phyloP scores from a whole-genome alignment of 2,113 vertebrate species.

The Desmodus rotundus region DNA sequence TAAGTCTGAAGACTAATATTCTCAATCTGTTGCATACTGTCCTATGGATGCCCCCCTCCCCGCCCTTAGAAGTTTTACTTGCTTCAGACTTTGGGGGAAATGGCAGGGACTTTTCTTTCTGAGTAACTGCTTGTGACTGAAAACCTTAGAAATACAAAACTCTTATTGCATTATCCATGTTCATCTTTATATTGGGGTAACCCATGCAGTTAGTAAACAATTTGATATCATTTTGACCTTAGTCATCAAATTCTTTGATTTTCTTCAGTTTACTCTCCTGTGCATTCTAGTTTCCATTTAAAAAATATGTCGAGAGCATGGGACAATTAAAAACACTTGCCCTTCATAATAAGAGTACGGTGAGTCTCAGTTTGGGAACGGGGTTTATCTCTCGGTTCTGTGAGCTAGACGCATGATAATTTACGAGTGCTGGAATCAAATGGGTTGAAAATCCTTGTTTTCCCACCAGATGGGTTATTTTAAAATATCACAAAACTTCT shows the following conservation, averaged over 20 bases:
- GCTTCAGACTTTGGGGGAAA: neutral
- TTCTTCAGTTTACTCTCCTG: neutral
- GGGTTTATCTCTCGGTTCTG: neutral
- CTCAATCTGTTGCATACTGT: neutral
- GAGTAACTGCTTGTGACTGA: neutral
- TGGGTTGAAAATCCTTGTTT: slow-evolving; percentile 64
- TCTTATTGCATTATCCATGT: neutral
- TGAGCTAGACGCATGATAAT: neutral
- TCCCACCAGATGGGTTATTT: slow-evolving; percentile 70
- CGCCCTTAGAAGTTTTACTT: neutral
- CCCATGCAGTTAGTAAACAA: neutral
- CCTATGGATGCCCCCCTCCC: rapidly evolving
- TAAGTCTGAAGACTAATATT: neutral
- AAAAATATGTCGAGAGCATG: neutral
- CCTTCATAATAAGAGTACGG: neutral
- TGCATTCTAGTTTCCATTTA: neutral
- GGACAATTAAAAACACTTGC: slow-evolving; percentile 2
- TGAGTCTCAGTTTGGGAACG: neutral
- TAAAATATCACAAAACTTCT: slow-evolving; percentile 66
- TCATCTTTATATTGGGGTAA: neutral
- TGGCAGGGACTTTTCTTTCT: neutral
- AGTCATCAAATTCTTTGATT: neutral
- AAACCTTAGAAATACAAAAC: neutral
- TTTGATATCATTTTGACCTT: neutral
- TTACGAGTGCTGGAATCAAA: slow-evolving; percentile 54